Conservation (phyloP, 2,888 invertebrate species). For the Brachynemurus nebulosus region DNA sequence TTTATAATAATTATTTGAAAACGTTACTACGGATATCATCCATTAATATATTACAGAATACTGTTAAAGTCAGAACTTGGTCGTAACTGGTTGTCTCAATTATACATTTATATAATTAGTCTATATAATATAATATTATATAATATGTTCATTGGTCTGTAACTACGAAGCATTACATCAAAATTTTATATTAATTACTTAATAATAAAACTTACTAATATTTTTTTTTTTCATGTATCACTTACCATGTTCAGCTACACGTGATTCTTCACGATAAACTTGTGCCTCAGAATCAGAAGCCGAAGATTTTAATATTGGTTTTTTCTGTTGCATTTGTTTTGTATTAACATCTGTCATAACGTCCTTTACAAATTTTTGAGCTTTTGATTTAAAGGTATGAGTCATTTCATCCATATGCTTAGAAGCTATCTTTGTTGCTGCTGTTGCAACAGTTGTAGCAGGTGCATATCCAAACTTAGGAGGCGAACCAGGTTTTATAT, state of each 20-base stretch:
- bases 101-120: too few relatives aligned
- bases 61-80: too few relatives aligned
- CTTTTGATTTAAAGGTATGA: slow-evolving; percentile 49
- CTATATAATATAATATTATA: too few relatives aligned
- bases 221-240: slow-evolving; percentile 15
- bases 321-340: slow-evolving; percentile 28
- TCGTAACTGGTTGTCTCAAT: too few relatives aligned
- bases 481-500: slow-evolving; percentile 40
- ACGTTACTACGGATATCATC: too few relatives aligned
- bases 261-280: slow-evolving; percentile 54
- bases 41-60: too few relatives aligned
- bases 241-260: slow-evolving; percentile 58
- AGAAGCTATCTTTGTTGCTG: slow-evolving; percentile 38
- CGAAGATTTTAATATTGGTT: slow-evolving; percentile 33
- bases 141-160: too few relatives aligned
- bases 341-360: slow-evolving; percentile 45
- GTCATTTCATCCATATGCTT: slow-evolving; percentile 53
- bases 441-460: slow-evolving; percentile 29
- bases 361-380: slow-evolving; percentile 51
- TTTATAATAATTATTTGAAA: too few relatives aligned
- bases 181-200: not conserved
- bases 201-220: not conserved
- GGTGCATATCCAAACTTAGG: slow-evolving; percentile 43
- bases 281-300: slow-evolving; percentile 42
- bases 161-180: not conserved